Evolutionary conservation across 2,113 vertebrate species (phyloP), one percentile per base, ranked within the genome.

Genomic region (Trogon surrucura): DNA sequence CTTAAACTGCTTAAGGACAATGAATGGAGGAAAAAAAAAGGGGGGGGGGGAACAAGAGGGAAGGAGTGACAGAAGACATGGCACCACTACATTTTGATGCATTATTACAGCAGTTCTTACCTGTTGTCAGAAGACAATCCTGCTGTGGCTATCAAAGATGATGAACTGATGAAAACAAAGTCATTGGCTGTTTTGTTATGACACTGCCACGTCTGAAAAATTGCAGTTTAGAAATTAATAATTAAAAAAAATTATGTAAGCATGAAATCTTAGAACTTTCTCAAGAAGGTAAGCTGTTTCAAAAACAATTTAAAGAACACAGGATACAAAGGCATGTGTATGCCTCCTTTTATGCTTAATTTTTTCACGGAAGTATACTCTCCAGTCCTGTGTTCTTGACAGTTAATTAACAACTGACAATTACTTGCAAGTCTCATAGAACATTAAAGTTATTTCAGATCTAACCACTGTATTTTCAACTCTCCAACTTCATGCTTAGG

Each of bases 171-270:
- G 85, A 99, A 99, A 97, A 99, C 98, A 93, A 99, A 99, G 96
- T 99, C 99, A 89, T 99, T 98, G 88, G 99, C 99, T 30, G 99
- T 99, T 97, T 99, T 99, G 97, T 98, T 99, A 97, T 99, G 99
- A 97, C 99, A 99, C 80, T 99, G 99, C 98, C 99, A 97, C 0
- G 98, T 99, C 99, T 99, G 97, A 57, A 98, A 98, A 95, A 86
- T 61, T 56, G 16, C 17, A 92, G 57, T 85, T 79, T 36, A 90
- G 18, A 88, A 91, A 67, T 86, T 41, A 89, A 7, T 84, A 67
- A 65, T 48, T 62, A 44, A 54, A 61, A 70, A 0, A 36, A 80
- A 77, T 50, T 73, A 4, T 36, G 7, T 48, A 60, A 94, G 21
- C 6, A 66, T 17, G 7, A 77, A 71, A 58, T 13, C 41, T 32